These are phyloP conservation scores for Piaya cayana DNA, from an alignment of 2,113 vertebrate species.

Conservation along the genomic window DNA sequence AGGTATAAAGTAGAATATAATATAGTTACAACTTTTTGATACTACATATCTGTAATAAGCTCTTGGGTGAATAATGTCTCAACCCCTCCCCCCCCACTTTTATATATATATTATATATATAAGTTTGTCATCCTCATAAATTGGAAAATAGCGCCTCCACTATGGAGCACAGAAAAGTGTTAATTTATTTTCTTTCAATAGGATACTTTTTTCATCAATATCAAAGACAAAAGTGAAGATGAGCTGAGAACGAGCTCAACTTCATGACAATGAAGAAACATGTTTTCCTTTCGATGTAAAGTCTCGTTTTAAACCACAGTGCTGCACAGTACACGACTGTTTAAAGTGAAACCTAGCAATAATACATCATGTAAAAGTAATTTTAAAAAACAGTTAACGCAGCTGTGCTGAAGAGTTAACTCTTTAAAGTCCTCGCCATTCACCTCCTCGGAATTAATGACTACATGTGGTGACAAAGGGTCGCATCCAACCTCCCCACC, in stretches of 20 bases:
- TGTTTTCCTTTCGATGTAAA: constrained; percentile 53
- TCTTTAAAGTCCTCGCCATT: constrained; percentile 13
- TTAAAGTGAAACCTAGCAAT: constrained; percentile 57
- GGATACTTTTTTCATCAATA: constrained; percentile 88
- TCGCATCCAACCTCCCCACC: constrained; percentile 28
- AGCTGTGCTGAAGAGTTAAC: constrained; percentile 59
- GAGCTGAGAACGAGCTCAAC: constrained; percentile 74
- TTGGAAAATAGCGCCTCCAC: constrained; percentile 59
- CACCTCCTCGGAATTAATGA: constrained; percentile 12
- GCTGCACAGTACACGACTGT: constrained; percentile 64
- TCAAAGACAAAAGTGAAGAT: constrained; percentile 85
- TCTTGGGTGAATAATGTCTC: constrained; percentile 68
- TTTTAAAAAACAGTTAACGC: constrained; percentile 48
- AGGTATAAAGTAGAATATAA: constrained; percentile 63
- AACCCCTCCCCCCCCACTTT: constrained; percentile 37
- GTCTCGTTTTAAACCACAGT: constrained; percentile 61
- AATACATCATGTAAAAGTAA: constrained; percentile 47
- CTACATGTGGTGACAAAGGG: not conserved
- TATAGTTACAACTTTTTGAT: constrained; percentile 59
- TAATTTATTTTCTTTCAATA: constrained; percentile 80
- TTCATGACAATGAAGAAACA: constrained; percentile 67
- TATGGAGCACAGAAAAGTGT: constrained; percentile 74
- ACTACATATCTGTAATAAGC: constrained; percentile 66
- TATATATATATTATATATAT: constrained; percentile 68
- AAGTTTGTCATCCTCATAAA: constrained; percentile 62